Evolutionary conservation across 2,888 invertebrate species (phyloP), one percentile per base, ranked within the genome.

Genomic region (Hetaerina titia): DNA sequence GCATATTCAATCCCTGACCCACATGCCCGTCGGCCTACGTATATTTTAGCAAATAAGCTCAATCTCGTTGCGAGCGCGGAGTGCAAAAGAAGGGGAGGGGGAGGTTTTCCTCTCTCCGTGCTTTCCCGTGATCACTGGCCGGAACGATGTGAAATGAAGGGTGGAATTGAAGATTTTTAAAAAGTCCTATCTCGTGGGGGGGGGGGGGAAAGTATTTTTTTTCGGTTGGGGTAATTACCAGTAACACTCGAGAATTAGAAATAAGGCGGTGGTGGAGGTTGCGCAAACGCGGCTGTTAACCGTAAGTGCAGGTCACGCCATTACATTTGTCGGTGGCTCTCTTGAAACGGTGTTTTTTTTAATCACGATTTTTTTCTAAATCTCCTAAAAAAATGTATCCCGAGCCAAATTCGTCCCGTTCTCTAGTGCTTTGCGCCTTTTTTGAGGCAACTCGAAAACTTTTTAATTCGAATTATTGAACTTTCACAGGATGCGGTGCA

Each of bases 141-240:
- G 81, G 81, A 81, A 81, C 81, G 81, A 13, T 81, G 81, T 81
- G 81, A 81, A 81, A 31, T 81, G 81, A 81, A 81, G 81, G 81
- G 81, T 81, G 81, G 81, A 81, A 31, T 22, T 81, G 81, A 31
- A 31, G 31, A 81, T 31, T 81, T 81, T 81, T 81, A 15, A 15
- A 81, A 25, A 45, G 45, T 81, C 81, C 11, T 81, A 15, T 31
- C 9, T 9, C 60, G 60, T 11, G 11, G 81, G 81, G 31, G 81
- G 25, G 60, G 2, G 11, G 81, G 81, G 31, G 81, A 81, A 13
- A 25, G 31, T 81, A 9, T 81, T 81, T 81, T 81, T 81, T 81
- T 81, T 81, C 81, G 81, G 81, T 1, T 25, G 31, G 45, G 31
- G 31, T 81, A 81, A 81, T 81, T 81, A 81, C 81, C 11, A 31